Conservation (phyloP, 1,140 invertebrate genomes). For the Linepithema humile region DNA sequence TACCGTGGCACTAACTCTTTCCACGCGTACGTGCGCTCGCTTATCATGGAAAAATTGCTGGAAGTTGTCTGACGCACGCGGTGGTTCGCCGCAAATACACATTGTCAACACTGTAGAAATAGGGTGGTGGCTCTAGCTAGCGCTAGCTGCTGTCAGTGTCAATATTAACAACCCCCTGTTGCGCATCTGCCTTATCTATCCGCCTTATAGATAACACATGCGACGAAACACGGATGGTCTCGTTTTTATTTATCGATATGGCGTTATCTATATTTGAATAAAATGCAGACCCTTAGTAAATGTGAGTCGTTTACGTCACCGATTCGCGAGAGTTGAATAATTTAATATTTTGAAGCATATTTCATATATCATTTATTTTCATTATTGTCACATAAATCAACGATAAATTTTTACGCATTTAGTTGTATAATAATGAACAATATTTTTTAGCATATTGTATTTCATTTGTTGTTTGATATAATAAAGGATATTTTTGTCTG, state of each 20-base stretch:
- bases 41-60: conserved; percentile 38
- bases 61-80: conserved; percentile 3
- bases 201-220: conserved; percentile 1
- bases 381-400: too few species aligned
- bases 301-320: not conserved
- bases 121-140: conserved; percentile 15
- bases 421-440: too few species aligned
- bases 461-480: too few species aligned
- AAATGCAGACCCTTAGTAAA: not conserved
- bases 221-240: conserved; percentile 5
- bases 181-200: conserved; percentile 43
- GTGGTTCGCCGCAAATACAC: not conserved
- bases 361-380: not conserved
- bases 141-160: conserved; percentile 28
- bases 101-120: conserved; percentile 12
- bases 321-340: not conserved
- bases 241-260: conserved; percentile 36
- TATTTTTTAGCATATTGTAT: too few species aligned
- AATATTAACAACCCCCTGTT: conserved; percentile 65
- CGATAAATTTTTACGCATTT: too few species aligned
- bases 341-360: not conserved
- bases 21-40: not conserved
- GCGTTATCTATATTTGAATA: conserved; percentile 4
- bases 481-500: too few species aligned
- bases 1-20: not conserved